These are phyloP conservation scores for Harpagus bidentatus DNA, from an alignment of 2,113 vertebrate genomes.

Conservation along the genomic window DNA sequence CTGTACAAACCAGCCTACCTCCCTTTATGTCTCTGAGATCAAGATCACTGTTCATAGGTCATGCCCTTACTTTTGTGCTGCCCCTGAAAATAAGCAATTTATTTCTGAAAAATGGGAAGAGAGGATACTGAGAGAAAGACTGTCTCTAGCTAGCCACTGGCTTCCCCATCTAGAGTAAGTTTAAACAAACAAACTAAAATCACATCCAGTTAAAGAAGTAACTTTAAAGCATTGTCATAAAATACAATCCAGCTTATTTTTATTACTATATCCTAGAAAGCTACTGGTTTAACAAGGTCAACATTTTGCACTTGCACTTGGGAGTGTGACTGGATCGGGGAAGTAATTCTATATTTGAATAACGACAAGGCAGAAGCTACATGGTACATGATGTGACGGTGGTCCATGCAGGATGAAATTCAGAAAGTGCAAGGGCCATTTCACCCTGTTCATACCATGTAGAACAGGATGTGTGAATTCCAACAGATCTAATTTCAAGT, in stretches of 20 bases:
- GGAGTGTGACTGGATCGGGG: neutral
- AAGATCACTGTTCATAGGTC: neutral
- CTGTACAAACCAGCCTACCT: neutral
- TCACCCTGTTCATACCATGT: neutral
- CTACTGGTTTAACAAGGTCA: neutral
- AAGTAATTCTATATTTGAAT: neutral
- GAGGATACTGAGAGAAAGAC: neutral
- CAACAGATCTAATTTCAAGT: conserved; percentile 48
- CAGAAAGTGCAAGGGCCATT: neutral
- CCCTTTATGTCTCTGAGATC: neutral
- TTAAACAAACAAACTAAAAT: neutral
- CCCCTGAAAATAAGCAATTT: neutral
- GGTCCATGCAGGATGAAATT: neutral
- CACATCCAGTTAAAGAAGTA: neutral
- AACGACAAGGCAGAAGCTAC: neutral
- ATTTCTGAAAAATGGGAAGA: neutral
- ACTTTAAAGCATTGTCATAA: neutral
- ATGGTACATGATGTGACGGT: neutral
- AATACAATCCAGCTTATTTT: neutral
- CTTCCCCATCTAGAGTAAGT: neutral
- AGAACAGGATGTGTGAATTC: conserved; percentile 40
- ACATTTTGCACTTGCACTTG: neutral
- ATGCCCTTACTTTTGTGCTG: neutral
- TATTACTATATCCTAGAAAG: neutral
- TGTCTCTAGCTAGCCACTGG: neutral